Base-by-base conservation (phyloP, 2,797 vertebrate species). In the Menidia menidia region DNA sequence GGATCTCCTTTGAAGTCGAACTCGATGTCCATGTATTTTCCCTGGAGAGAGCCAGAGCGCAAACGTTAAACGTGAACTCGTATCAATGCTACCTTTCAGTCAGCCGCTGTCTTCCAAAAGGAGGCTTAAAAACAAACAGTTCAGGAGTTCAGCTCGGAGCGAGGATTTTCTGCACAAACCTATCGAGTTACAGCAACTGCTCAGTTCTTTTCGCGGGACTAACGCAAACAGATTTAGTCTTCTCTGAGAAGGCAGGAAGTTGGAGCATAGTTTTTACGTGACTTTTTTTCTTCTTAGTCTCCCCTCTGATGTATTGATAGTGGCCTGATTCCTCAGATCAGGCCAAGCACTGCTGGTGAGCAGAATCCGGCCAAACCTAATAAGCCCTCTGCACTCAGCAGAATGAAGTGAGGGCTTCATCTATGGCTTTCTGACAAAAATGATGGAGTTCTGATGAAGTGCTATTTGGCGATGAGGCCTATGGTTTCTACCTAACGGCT, bases 1-100 rank as follows among this genome's bases (percentile, higher is more conserved):
- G 98, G 98, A 85, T 99, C 98, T 33, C 98, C 98, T 93, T 98
- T 99, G 91, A 99, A 99, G 92, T 99, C 97, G 93, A 99, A 99
- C 88, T 99, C 98, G 19, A 99, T 98, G 89, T 99, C 98, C 98
- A 99, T 99, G 80, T 99, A 99, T 89, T 99, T 99, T 19, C 98
- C 98, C 98, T 99, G 92, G 25, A 25, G 25, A 57, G 51, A 82
- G 95, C 83, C 74, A 67, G 85, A 91, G 42, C 51, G 10, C 83
- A 60, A 59, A 71, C 65, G 64, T 88, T 55, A 81, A 6, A 48
- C 16, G 15, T 43, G 16, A 56, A 43, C 9, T 9, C 32, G 9
- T 32, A 58, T 32, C 44, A 14, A 45, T 25, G 39, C 35, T 12
- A 2, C 6, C 3, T 42, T 64, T 68, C 31, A 31, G 11, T n/a